These are phyloP conservation scores for Bombus terrestris DNA, from an alignment of 1,140 invertebrate species.

Conservation along the genomic window DNA sequence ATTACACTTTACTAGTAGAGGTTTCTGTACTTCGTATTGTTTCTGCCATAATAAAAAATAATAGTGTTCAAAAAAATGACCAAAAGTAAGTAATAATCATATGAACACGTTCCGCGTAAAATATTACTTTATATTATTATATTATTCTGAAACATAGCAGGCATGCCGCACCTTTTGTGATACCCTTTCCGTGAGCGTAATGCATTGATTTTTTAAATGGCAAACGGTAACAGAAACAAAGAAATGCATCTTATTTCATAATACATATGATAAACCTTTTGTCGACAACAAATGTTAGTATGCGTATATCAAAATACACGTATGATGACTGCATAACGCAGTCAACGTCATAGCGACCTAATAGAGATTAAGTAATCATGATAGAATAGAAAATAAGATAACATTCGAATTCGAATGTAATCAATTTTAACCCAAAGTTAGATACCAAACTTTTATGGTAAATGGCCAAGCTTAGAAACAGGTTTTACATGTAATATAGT, in stretches of 20 bases:
- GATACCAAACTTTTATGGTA: slow-evolving; percentile 67
- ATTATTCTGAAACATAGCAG: too few relatives aligned
- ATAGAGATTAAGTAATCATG: slow-evolving; percentile 31
- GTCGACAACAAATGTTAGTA: neutral
- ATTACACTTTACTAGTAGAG: neutral
- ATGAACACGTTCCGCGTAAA: neutral
- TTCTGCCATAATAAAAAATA: neutral
- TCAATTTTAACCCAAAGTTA: slow-evolving; percentile 61
- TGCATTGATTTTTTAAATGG: neutral
- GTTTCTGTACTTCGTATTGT: neutral
- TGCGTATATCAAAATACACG: neutral
- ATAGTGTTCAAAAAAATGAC: slow-evolving; percentile 20
- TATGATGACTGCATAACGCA: slow-evolving; percentile 1
- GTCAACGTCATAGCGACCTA: slow-evolving; percentile 22
- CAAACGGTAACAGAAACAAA: neutral
- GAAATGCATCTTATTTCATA: neutral
- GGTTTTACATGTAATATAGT: slow-evolving; percentile 73
- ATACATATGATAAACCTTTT: neutral
- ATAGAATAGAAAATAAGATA: slow-evolving; percentile 23
- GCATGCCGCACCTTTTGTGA: neutral
- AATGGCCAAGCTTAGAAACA: slow-evolving; percentile 72
- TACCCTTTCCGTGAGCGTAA: neutral
- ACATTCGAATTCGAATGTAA: slow-evolving; percentile 36
- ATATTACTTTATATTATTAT: too few relatives aligned
- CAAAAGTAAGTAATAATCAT: neutral